Evolutionary conservation across 2,888 invertebrate species (phyloP).

Genomic region (Hymenopus coronatus): DNA sequence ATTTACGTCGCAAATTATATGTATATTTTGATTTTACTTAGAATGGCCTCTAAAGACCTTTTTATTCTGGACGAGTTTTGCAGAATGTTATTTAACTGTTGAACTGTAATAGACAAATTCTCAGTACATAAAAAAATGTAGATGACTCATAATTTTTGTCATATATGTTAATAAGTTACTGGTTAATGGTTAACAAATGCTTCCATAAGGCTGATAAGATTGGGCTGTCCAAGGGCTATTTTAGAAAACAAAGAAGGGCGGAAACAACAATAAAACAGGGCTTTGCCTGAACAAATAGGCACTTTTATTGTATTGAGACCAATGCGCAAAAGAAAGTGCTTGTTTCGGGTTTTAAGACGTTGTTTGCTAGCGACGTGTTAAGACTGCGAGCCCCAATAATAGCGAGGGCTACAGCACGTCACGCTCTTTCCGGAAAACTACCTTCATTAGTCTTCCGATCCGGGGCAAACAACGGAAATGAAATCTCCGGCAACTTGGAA

Average conservation of each 20-base stretch:
- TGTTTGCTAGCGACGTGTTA: not conserved
- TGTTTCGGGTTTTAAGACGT: not conserved
- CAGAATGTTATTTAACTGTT: no score
- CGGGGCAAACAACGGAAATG: not conserved
- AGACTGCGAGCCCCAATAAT: not conserved
- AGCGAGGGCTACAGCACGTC: not conserved
- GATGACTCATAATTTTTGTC: no score
- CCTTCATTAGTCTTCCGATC: not conserved
- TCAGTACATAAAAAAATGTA: no score
- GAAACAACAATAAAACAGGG: not conserved
- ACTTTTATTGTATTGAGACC: not conserved
- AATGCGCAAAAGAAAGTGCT: not conserved
- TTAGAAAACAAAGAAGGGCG: not conserved
- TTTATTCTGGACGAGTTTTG: no score
- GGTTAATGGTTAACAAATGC: no score
- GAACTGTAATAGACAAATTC: no score
- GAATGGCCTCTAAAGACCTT: no score
- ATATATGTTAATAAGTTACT: no score
- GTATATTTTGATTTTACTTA: no score
- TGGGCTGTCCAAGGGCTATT: not conserved
- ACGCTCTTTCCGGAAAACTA: not conserved
- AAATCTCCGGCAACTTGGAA: not conserved
- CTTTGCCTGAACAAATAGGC: not conserved
- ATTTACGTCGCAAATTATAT: no score
- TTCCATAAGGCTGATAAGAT: not conserved